phyloP scores from a whole-genome alignment of 53 echinoderm and acorn worm genomes.

The Temnopleurus reevesii region DNA sequence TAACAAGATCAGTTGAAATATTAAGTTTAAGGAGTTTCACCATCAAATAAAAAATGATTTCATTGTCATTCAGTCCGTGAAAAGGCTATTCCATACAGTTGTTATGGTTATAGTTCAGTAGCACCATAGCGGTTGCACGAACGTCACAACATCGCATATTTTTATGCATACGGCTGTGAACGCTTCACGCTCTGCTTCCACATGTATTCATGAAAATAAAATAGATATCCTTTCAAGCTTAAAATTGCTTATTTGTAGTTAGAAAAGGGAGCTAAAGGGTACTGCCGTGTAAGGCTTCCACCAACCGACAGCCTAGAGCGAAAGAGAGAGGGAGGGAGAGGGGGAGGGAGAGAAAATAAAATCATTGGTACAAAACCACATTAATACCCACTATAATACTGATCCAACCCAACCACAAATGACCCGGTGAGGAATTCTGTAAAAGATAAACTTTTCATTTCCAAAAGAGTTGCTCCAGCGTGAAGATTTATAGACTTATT shows the following conservation, averaged over 20 bases:
- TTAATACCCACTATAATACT: slow-evolving; percentile 1
- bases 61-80: not conserved
- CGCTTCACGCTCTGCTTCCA: slow-evolving; percentile 45
- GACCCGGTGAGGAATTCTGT: slow-evolving; percentile 29
- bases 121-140: not conserved
- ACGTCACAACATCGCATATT: slow-evolving; percentile 20
- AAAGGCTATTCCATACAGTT: slow-evolving; percentile 4
- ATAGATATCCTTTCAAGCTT: slow-evolving; percentile 24
- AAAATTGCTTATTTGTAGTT: slow-evolving; percentile 48
- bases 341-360: not conserved
- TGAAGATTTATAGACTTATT: slow-evolving; percentile 20
- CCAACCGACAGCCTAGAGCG: no score
- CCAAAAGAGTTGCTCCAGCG: not conserved
- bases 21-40: not conserved
- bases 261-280: not conserved
- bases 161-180: slow-evolving; percentile 11
- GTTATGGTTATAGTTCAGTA: slow-evolving; percentile 26
- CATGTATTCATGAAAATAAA: slow-evolving; percentile 4
- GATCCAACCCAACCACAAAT: slow-evolving; percentile 44
- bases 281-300: not conserved
- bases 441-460: slow-evolving; percentile 1
- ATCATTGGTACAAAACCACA: slow-evolving; percentile 35
- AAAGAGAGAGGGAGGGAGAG: not conserved
- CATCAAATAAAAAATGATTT: not conserved
- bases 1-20: no score